phyloP scores from a whole-genome alignment of 1,140 invertebrate species.

The Calosoma granatense region DNA sequence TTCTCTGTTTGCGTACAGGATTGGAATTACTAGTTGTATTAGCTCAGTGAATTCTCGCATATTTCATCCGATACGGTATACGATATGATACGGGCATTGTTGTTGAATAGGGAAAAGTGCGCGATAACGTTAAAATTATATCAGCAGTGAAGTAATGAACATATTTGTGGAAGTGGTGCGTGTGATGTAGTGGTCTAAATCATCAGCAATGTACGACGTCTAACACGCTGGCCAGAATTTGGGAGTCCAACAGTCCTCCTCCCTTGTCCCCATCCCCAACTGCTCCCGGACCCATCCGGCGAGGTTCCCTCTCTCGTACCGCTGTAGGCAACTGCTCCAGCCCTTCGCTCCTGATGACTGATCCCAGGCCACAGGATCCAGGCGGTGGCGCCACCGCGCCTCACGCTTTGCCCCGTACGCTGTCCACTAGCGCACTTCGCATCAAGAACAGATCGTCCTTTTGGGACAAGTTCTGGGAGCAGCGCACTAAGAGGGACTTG shows the following conservation, averaged over 20 bases:
- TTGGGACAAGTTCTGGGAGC: constrained; percentile 74
- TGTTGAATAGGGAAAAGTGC: too few species aligned
- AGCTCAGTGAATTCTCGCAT: too few species aligned
- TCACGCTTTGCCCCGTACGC: constrained; percentile 53
- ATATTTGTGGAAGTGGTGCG: too few species aligned
- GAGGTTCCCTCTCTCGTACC: constrained; percentile 28
- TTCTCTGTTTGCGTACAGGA: too few species aligned
- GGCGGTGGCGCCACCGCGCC: constrained; percentile 35
- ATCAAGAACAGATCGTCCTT: constrained; percentile 62
- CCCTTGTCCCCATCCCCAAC: constrained; percentile 19
- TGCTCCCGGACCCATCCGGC: constrained; percentile 22
- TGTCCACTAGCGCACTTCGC: constrained; percentile 66
- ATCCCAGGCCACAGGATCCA: constrained; percentile 36
- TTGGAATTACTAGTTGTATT: too few species aligned
- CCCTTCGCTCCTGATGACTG: constrained; percentile 44
- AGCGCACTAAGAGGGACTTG: constrained; percentile 52
- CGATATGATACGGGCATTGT: too few species aligned
- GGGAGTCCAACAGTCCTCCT: constrained; percentile 13
- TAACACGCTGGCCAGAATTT: constrained; percentile 2
- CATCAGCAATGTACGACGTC: neutral
- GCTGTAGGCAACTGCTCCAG: constrained; percentile 33
- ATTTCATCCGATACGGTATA: too few species aligned
- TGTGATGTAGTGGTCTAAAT: too few species aligned
- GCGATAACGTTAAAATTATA: too few species aligned
- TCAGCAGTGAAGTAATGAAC: too few species aligned